phyloP scores from a whole-genome alignment of 2,888 invertebrate species.

The Pharmacophagus antenor region DNA sequence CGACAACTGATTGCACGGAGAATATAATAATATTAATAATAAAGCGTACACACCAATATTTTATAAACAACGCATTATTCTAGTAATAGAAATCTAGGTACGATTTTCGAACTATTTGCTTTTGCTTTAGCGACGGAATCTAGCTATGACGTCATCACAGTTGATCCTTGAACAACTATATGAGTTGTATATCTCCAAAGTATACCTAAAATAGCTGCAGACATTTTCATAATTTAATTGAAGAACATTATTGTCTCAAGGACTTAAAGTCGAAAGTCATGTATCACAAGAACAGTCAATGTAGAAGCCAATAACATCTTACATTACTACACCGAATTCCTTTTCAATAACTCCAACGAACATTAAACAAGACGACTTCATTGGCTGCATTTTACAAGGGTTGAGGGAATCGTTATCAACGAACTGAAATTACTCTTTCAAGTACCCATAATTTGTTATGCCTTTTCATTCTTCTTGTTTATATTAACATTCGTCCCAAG shows the following conservation, averaged over 20 bases:
- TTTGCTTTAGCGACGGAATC: too few species aligned
- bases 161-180: too few species aligned
- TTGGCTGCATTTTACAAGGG: constrained; percentile 29
- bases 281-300: neutral
- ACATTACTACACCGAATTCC: constrained; percentile 12
- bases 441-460: constrained; percentile 22
- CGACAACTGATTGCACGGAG: too few species aligned
- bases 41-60: too few species aligned
- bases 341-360: constrained; percentile 18
- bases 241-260: neutral
- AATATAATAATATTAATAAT: too few species aligned
- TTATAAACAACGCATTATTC: too few species aligned
- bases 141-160: too few species aligned
- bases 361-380: constrained; percentile 26
- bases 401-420: constrained; percentile 15
- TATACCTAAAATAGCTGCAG: too few species aligned
- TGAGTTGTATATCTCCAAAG: too few species aligned
- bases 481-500: neutral
- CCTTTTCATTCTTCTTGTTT: constrained; percentile 9
- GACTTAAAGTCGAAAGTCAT: neutral
- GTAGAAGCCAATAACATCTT: constrained; percentile 18
- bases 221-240: too few species aligned
- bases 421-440: constrained; percentile 21
- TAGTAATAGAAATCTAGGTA: too few species aligned
- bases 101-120: too few species aligned